Evolutionary conservation across 2,113 vertebrate species (phyloP).

Genomic region (Protobothrops flavoviridis): DNA sequence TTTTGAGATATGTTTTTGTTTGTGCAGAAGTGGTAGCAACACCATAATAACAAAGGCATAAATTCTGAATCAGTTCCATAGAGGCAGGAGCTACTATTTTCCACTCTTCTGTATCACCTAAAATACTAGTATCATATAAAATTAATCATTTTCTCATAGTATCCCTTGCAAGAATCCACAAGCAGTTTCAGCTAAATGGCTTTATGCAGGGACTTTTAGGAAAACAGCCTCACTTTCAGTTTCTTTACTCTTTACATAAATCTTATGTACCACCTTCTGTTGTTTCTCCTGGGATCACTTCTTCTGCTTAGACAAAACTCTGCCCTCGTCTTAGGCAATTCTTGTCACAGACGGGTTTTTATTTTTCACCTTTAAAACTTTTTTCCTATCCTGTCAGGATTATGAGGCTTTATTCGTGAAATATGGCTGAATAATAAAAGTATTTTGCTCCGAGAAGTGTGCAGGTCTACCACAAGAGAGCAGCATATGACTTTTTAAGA

Average conservation of each 20-base stretch:
- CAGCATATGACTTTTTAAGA: constrained; percentile 41
- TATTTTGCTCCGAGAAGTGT: constrained; percentile 15
- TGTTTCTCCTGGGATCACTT: background rate
- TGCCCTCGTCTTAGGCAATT: background rate
- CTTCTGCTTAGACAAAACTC: background rate
- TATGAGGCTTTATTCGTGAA: rapidly evolving
- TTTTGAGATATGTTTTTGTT: background rate
- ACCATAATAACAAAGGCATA: background rate
- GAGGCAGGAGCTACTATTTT: background rate
- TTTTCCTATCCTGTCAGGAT: background rate
- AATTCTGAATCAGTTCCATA: background rate
- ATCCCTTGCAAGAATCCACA: background rate
- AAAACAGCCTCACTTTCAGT: background rate
- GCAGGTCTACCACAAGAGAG: constrained; percentile 49
- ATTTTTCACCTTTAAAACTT: background rate
- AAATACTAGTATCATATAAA: background rate
- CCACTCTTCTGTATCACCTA: background rate
- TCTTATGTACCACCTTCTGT: background rate
- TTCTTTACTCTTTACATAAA: background rate
- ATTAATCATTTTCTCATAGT: background rate
- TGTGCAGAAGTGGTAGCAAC: background rate
- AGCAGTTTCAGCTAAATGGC: background rate
- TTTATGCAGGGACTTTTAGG: background rate
- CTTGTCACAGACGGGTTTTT: background rate
- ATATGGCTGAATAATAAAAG: background rate